These are phyloP conservation scores for Drosophila paranaensis DNA, from an alignment of 2,888 invertebrate species.

Conservation along the genomic window DNA sequence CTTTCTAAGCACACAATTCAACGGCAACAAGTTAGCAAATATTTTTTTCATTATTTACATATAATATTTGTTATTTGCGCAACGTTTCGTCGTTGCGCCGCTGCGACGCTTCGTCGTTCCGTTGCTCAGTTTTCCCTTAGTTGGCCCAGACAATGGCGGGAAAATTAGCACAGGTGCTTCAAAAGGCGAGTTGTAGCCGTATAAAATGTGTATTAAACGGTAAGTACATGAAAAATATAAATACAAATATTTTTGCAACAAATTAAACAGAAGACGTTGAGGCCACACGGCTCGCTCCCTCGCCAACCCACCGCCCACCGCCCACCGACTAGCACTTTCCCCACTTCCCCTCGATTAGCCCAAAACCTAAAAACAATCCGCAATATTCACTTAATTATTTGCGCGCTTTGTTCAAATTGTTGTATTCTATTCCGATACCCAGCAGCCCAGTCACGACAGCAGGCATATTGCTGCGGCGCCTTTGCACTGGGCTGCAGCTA, in stretches of 20 bases:
- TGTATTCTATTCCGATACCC: constrained; percentile 31
- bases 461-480: constrained; percentile 17
- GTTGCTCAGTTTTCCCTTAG: constrained; percentile 62
- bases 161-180: constrained; percentile 74
- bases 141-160: constrained; percentile 64
- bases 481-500: background rate
- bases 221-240: constrained; percentile 66
- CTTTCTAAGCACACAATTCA: constrained; percentile 43
- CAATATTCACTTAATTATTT: constrained; percentile 35
- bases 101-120: constrained; percentile 9
- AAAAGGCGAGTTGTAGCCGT: constrained; percentile 27
- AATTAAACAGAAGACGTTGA: constrained; percentile 55
- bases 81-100: constrained; percentile 22
- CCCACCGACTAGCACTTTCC: background rate
- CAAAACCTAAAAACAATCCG: constrained; percentile 9
- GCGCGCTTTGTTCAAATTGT: constrained; percentile 46
- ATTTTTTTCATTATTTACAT: constrained; percentile 42
- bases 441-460: background rate
- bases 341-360: background rate
- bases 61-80: constrained; percentile 45
- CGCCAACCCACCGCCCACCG: background rate
- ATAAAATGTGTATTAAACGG: constrained; percentile 60
- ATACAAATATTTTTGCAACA: constrained; percentile 72
- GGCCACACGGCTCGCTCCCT: constrained; percentile 15
- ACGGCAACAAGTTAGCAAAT: constrained; percentile 29